phyloP scores from a whole-genome alignment of 2,888 invertebrate genomes.

The Volucella zonaria region DNA sequence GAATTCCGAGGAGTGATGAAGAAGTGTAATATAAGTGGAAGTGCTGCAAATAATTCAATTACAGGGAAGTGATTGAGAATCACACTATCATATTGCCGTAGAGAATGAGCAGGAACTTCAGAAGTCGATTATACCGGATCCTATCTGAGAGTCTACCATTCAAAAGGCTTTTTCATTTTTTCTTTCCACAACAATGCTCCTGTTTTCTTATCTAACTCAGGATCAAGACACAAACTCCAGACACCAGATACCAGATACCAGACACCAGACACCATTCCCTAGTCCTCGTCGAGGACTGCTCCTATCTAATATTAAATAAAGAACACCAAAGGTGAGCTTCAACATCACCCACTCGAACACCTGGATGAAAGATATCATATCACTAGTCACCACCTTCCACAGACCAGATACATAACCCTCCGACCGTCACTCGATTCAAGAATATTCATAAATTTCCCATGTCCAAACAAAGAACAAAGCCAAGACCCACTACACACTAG shows the following conservation, averaged over 20 bases:
- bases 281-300: slow-evolving; percentile 33
- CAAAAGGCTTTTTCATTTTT: neutral
- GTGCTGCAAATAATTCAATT: too few species aligned
- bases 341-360: slow-evolving; percentile 67
- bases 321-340: slow-evolving; percentile 69
- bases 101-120: too few species aligned
- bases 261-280: slow-evolving; percentile 37
- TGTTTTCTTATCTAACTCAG: slow-evolving; percentile 45
- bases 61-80: too few species aligned
- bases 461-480: slow-evolving; percentile 72
- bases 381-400: slow-evolving; percentile 52
- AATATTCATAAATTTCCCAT: slow-evolving; percentile 73
- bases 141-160: too few species aligned
- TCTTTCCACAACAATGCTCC: slow-evolving; percentile 67
- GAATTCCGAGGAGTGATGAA: too few species aligned
- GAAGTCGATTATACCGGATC: too few species aligned
- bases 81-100: too few species aligned
- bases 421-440: slow-evolving; percentile 33
- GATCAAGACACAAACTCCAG: slow-evolving; percentile 41
- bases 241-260: too few species aligned
- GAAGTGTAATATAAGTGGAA: too few species aligned
- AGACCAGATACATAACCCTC: neutral
- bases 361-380: slow-evolving; percentile 65
- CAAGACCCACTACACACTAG: neutral
- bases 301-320: slow-evolving; percentile 32